These are phyloP conservation scores for Leiothrix lutea DNA, from an alignment of 2,113 vertebrate genomes.

Conservation along the genomic window DNA sequence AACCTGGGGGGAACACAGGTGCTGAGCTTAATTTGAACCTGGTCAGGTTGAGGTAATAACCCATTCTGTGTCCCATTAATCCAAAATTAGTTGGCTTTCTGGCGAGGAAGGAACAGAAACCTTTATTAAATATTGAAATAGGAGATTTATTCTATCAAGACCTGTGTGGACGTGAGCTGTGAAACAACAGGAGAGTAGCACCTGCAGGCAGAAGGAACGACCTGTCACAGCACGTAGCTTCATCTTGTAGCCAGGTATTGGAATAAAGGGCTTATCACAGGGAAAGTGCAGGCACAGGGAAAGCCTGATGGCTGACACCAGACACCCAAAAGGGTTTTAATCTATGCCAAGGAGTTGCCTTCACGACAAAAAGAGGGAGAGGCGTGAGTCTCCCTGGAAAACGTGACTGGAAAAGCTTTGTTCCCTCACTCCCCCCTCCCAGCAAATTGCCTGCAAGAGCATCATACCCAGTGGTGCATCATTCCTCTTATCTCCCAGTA, in stretches of 20 bases:
- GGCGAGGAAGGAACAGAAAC: not conserved
- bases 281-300: not conserved
- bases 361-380: not conserved
- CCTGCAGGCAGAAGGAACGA: not conserved
- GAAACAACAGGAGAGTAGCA: not conserved
- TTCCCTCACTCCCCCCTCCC: not conserved
- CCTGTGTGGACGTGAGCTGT: not conserved
- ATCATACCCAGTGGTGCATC: constrained; percentile 22
- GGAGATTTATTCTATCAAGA: not conserved
- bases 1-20: not conserved
- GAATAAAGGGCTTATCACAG: not conserved
- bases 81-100: not conserved
- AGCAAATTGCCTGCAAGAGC: constrained; percentile 37
- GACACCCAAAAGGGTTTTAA: not conserved
- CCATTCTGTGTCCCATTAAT: not conserved
- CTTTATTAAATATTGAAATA: not conserved
- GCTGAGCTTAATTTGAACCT: not conserved
- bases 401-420: constrained; percentile 2
- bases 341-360: not conserved
- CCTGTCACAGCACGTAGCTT: not conserved
- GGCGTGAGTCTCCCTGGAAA: not conserved
- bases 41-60: not conserved
- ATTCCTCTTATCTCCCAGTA: not conserved
- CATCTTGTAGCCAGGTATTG: not conserved
- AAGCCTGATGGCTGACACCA: not conserved